A percentile compares a stretch with the other conserved stretches of the same genome.
phyloP scores from a whole-genome alignment of 2,797 vertebrate genomes.

The Hyperoplus immaculatus region DNA sequence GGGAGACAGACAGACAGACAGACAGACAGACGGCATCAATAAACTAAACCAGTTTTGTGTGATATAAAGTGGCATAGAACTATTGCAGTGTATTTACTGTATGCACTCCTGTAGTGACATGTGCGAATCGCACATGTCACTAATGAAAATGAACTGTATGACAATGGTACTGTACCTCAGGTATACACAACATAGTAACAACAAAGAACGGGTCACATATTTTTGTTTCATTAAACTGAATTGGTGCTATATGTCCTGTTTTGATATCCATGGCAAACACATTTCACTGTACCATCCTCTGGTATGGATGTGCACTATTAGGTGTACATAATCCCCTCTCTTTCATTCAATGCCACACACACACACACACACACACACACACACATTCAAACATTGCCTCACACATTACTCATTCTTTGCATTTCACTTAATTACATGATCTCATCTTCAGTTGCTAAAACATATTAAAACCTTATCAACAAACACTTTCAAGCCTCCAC shows the following conservation, averaged over 20 bases:
- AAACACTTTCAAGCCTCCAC: neutral
- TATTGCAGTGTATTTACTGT: no score
- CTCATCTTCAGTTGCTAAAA: slow-evolving; percentile 60
- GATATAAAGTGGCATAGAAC: slow-evolving; percentile 27
- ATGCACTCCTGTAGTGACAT: no score
- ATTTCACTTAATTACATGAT: slow-evolving; percentile 77
- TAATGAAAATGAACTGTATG: slow-evolving; percentile 30
- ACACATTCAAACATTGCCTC: neutral
- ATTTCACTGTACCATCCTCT: no score
- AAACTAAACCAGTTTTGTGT: slow-evolving; percentile 57
- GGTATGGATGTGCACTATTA: no score
- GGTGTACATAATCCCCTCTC: no score
- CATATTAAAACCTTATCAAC: slow-evolving; percentile 26
- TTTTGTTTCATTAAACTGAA: neutral
- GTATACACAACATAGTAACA: no score
- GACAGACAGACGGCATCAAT: slow-evolving; percentile 10
- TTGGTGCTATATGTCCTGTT: no score
- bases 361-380: neutral
- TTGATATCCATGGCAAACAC: no score
- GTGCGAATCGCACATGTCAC: no score
- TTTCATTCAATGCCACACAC: no score
- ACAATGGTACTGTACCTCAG: neutral
- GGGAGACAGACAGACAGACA: slow-evolving; percentile 24
- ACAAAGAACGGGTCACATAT: no score
- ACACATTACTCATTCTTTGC: slow-evolving; percentile 20